These are phyloP conservation scores for Zonotrichia albicollis DNA, from an alignment of 2,797 vertebrate genomes.

Conservation along the genomic window DNA sequence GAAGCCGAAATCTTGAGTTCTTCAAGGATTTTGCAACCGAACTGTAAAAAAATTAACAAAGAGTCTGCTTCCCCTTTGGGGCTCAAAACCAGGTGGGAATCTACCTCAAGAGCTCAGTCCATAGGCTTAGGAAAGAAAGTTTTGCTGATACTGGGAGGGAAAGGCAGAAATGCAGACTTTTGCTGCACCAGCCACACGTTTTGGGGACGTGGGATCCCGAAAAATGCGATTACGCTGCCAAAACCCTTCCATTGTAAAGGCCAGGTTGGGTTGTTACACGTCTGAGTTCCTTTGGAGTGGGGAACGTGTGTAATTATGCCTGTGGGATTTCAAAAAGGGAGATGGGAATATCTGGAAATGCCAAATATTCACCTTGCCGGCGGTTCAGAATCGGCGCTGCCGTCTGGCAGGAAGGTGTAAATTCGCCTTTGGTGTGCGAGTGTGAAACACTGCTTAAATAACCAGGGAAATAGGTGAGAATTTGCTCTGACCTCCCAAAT, in stretches of 20 bases:
- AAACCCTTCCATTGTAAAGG: rapidly evolving
- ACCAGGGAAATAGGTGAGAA: neutral
- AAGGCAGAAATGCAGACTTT: neutral
- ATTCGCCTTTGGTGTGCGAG: neutral
- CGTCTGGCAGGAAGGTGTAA: conserved; percentile 45
- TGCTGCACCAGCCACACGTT: rapidly evolving
- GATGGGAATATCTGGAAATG: neutral
- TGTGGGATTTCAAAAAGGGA: neutral
- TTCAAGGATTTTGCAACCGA: neutral
- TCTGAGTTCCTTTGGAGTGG: neutral
- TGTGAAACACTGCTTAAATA: neutral
- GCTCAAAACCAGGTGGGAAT: neutral
- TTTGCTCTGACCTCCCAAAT: neutral
- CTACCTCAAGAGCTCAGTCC: neutral
- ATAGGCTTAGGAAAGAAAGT: neutral
- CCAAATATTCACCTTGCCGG: neutral
- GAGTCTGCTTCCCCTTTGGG: neutral
- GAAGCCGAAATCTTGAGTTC: rapidly evolving
- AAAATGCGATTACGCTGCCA: rapidly evolving
- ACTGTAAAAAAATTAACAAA: neutral
- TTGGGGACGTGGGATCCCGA: rapidly evolving
- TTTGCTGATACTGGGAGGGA: neutral
- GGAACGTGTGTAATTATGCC: neutral
- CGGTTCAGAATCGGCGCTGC: neutral
- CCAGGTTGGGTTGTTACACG: neutral